Evolutionary conservation across 2,113 vertebrate species (phyloP).

Genomic region (Plectropomus leopardus): DNA sequence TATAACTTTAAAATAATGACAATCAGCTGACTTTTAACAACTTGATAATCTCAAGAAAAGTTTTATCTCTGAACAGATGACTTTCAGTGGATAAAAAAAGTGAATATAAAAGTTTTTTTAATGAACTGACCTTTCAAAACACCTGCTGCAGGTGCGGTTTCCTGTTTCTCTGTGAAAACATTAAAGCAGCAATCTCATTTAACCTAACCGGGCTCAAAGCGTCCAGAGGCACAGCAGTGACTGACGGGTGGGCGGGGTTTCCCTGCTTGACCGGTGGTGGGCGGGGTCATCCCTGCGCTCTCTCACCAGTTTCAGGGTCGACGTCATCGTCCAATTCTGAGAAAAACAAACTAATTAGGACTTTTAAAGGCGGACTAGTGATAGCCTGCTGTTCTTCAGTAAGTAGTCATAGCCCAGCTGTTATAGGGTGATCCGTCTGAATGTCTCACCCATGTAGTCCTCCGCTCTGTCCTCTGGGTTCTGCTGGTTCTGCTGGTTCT

Average conservation of each 20-base stretch:
- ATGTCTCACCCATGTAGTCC: conserved; percentile 39
- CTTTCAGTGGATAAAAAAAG: too few species aligned
- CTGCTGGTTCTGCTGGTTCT: conserved; percentile 1
- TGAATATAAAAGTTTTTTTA: too few species aligned
- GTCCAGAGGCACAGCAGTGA: not conserved
- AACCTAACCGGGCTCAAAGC: not conserved
- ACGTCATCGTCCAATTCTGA: conserved; percentile 19
- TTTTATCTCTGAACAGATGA: too few species aligned
- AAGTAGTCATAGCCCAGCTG: not conserved
- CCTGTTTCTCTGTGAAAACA: not conserved
- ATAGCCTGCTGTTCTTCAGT: not conserved
- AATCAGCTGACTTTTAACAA: not conserved
- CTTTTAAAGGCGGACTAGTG: too few species aligned
- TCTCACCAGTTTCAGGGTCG: conserved; percentile 51
- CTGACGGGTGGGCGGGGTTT: not conserved
- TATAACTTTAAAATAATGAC: not conserved
- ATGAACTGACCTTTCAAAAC: not conserved
- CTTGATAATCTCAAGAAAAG: not conserved
- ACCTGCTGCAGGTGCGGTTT: not conserved
- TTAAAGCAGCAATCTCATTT: not conserved
- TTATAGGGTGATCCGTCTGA: not conserved
- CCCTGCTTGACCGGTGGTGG: not conserved
- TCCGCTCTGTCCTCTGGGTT: not conserved
- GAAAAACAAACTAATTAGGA: not conserved
- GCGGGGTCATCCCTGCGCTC: conserved; percentile 25